Percentiles rank a stretch among this genome's conserved stretches.
Evolutionary conservation across 2,888 invertebrate genomes (phyloP).

Genomic region (Ennomos fuscantarius): DNA sequence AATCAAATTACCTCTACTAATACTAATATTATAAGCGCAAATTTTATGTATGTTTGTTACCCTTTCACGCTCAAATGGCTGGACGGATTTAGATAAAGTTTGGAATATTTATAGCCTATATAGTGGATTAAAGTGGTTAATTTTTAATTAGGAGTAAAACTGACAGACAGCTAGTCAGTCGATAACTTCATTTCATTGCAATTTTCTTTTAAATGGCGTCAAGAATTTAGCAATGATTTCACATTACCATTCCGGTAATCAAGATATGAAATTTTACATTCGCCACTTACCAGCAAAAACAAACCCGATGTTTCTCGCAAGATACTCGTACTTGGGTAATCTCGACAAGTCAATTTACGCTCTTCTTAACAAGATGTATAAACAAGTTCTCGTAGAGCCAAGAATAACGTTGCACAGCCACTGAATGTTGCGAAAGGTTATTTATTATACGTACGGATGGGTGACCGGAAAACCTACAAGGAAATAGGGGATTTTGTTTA

Average conservation of each 20-base stretch:
- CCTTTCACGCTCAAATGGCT: too few species aligned
- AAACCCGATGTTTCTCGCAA: slow-evolving; percentile 19
- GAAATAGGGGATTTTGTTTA: not conserved
- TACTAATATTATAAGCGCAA: too few species aligned
- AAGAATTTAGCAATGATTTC: slow-evolving; percentile 7
- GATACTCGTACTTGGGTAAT: slow-evolving; percentile 24
- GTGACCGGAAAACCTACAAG: slow-evolving; percentile 21
- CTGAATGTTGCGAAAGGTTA: slow-evolving; percentile 33
- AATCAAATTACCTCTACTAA: too few species aligned
- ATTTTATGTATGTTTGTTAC: too few species aligned
- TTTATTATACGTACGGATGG: slow-evolving; percentile 10
- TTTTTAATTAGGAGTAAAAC: too few species aligned
- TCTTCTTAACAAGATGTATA: slow-evolving; percentile 30
- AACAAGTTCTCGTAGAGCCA: slow-evolving; percentile 34
- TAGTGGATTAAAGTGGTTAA: too few species aligned
- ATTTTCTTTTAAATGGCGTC: not conserved
- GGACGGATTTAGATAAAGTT: too few species aligned
- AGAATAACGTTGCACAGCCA: slow-evolving; percentile 35
- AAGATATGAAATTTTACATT: slow-evolving; percentile 12
- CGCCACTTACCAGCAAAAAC: slow-evolving; percentile 12
- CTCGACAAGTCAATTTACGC: slow-evolving; percentile 29
- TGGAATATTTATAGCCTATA: too few species aligned
- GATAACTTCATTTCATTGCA: not conserved
- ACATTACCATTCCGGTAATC: slow-evolving; percentile 7
- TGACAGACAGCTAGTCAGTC: too few species aligned